Percentiles rank a stretch among this genome's conserved stretches.
These are phyloP conservation scores for Thalassophryne amazonica DNA, from an alignment of 2,797 vertebrate genomes.

Conservation along the genomic window DNA sequence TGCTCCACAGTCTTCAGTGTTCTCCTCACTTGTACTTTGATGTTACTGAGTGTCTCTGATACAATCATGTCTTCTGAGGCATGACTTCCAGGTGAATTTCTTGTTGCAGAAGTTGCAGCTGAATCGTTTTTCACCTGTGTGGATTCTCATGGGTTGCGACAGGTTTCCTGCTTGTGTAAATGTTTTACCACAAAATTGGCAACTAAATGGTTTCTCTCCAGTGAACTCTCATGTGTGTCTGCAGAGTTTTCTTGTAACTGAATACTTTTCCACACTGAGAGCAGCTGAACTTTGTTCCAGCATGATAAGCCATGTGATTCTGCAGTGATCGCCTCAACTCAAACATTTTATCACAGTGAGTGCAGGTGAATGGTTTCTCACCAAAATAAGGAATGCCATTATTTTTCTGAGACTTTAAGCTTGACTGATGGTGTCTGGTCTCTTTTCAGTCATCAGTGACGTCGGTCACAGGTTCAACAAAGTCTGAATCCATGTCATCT, in stretches of 20 bases:
- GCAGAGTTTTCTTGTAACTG: background rate
- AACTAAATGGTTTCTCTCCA: background rate
- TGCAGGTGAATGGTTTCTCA: constrained; percentile 38
- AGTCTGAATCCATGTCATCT: too few species aligned
- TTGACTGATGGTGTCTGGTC: too few species aligned
- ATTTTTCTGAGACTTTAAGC: too few species aligned
- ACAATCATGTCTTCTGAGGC: background rate
- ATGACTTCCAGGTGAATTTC: background rate
- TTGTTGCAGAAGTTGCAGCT: background rate
- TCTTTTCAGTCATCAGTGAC: too few species aligned
- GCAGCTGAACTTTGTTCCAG: background rate
- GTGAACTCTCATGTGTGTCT: background rate
- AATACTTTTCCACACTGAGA: background rate
- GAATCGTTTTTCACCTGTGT: background rate
- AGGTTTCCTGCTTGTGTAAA: background rate
- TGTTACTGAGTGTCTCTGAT: too few species aligned
- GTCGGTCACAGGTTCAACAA: too few species aligned
- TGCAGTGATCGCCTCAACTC: constrained; percentile 39
- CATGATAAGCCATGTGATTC: constrained; percentile 47
- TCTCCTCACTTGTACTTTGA: too few species aligned
- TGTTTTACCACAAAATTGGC: background rate
- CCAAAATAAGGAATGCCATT: too few species aligned
- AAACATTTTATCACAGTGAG: constrained; percentile 34
- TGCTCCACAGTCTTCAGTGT: too few species aligned
- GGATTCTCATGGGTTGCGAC: background rate